A percentile compares a stretch with the other conserved stretches of the same genome.
These are phyloP conservation scores for Drosophila anomelani DNA, from an alignment of 2,888 invertebrate species.

Conservation along the genomic window DNA sequence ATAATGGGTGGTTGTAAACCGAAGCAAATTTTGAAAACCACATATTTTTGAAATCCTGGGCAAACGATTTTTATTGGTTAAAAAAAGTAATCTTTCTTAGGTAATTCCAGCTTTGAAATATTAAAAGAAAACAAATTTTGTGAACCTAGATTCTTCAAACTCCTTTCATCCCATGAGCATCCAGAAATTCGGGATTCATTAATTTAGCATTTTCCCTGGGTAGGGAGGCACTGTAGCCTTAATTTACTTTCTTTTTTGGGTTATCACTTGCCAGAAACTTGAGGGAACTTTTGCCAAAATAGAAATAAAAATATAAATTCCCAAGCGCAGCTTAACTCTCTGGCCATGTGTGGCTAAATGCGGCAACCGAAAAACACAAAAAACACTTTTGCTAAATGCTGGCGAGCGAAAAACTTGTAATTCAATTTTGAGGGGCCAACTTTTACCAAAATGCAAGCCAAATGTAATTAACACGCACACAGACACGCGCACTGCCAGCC, in stretches of 20 bases:
- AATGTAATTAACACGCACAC: constrained; percentile 78
- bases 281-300: constrained; percentile 59
- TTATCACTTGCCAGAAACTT: constrained; percentile 54
- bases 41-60: no score
- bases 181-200: constrained; percentile 2
- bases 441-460: constrained; percentile 71
- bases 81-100: no score
- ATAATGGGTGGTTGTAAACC: no score
- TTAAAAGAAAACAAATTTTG: no score
- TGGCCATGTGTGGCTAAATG: constrained; percentile 64
- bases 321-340: constrained; percentile 17
- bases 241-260: constrained; percentile 19
- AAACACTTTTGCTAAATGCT: constrained; percentile 67
- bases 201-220: constrained; percentile 2
- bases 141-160: no score
- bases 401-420: constrained; percentile 70
- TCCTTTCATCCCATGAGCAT: not conserved
- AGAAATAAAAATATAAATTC: constrained; percentile 14
- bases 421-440: constrained; percentile 68
- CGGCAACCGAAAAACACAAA: constrained; percentile 39
- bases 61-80: no score
- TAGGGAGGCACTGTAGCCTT: constrained; percentile 34
- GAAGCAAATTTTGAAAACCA: no score
- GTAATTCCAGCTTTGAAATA: no score
- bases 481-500: constrained; percentile 21